These are phyloP conservation scores for Sebastes fasciatus DNA, from an alignment of 2,113 vertebrate species.

Conservation along the genomic window DNA sequence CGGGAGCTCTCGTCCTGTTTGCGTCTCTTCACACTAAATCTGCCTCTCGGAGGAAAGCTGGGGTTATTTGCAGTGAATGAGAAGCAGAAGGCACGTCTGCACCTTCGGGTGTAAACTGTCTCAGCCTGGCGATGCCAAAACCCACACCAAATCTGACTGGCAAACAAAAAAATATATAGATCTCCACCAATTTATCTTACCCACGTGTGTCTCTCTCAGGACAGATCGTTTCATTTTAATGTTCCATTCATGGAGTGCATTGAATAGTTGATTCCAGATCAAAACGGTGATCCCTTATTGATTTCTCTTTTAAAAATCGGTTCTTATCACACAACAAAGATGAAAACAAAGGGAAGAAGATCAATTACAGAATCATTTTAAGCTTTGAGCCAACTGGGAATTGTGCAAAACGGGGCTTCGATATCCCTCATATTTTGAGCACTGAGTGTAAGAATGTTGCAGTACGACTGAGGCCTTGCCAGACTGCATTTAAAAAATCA, in stretches of 20 bases:
- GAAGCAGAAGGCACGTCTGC: slow-evolving; percentile 58
- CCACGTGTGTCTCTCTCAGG: not conserved
- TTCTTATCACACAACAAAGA: not conserved
- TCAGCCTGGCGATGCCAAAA: slow-evolving; percentile 14
- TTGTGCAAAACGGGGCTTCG: not conserved
- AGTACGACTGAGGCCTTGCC: slow-evolving; percentile 1
- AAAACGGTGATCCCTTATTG: not conserved
- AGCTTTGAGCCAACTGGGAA: not conserved
- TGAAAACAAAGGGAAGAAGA: not conserved
- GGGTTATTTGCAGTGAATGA: slow-evolving; percentile 56
- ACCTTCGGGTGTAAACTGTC: slow-evolving; percentile 58
- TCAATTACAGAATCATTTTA: not conserved
- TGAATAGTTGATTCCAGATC: not conserved
- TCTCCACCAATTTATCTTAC: slow-evolving; percentile 8
- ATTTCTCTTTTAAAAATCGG: not conserved
- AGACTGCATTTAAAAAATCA: slow-evolving; percentile 14
- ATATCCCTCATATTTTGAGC: not conserved
- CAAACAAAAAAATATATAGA: slow-evolving; percentile 24
- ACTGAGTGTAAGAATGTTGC: not conserved
- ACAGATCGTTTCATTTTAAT: not conserved
- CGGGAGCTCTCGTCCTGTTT: slow-evolving; percentile 55
- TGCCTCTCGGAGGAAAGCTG: slow-evolving; percentile 38
- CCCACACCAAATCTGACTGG: slow-evolving; percentile 29
- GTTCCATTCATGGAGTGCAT: not conserved
- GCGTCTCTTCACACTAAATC: slow-evolving; percentile 64